Base-by-base conservation (phyloP, 1,140 invertebrate genomes). In the Rhyzopertha dominica region DNA sequence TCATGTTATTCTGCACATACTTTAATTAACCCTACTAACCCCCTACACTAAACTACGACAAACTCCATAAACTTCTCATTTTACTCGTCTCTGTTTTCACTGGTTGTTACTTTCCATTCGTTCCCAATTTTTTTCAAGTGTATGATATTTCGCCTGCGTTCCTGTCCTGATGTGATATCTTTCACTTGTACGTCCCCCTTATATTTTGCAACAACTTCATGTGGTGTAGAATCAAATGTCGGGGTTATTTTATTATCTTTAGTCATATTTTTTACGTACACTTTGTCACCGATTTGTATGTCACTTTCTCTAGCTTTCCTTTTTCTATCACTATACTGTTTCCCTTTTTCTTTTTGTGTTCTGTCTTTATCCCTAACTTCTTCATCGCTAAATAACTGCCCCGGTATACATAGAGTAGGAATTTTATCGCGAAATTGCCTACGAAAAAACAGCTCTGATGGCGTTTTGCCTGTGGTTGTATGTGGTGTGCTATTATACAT, bases 401-500 rank as follows among this genome's bases (percentile, higher is more conserved):
- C n/a, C n/a, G n/a, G n/a, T 7, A 7, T 25, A 7, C n/a, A n/a
- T 25, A 25, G n/a, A 25, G 7, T 25, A 7, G 45, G 47, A 5
- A 43, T 31, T 34, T 51, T 51, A 26, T 51, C 43, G 34, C 35
- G 30, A 24, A 32, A 39, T 20, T 31, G 23, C 34, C 43, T 30
- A 12, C 32, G 26, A 16, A 58, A 55, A 44, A 55, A 55, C 13
- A 55, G 28, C 22, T 55, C 52, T 0, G 32, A 17, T 40, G 55
- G 53, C 4, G 47, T 40, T 45, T 49, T 52, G 3, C 55, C 55
- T 9, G 57, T 58, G 5, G 47, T 52, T 7, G 47, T 26, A 30
- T 62, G 55, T 1, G 52, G 56, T 12, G 54, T 65, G 4, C 29
- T 30, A 10, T 51, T 56, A 41, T 65, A 63, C 54, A 61, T 63